Evolutionary conservation across 2,797 vertebrate genomes (phyloP).

Genomic region (Pseudochromis fuscus): DNA sequence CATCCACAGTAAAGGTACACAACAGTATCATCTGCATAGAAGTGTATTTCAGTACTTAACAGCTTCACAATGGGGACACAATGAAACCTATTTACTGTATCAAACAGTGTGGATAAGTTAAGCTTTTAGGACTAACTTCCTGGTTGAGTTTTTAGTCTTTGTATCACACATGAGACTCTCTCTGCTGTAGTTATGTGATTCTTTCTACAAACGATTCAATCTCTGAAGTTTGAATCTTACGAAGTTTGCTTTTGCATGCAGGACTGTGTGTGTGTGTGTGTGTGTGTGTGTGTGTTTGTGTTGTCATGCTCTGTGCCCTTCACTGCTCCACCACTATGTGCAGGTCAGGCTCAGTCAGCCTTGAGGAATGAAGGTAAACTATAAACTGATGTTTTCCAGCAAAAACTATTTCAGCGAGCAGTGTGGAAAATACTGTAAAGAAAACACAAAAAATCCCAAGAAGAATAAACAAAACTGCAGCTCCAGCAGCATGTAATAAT

Average conservation of each 20-base stretch:
- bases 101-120: too few species aligned
- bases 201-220: slow-evolving; percentile 4
- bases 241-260: slow-evolving; percentile 11
- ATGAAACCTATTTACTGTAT: too few species aligned
- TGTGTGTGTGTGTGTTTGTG: slow-evolving; percentile 17
- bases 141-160: too few species aligned
- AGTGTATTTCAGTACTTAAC: too few species aligned
- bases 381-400: slow-evolving; percentile 1
- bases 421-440: neutral
- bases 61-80: too few species aligned
- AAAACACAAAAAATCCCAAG: too few species aligned
- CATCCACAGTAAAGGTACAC: too few species aligned
- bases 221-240: too few species aligned
- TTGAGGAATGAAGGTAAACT: slow-evolving; percentile 62
- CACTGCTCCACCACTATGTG: slow-evolving; percentile 37
- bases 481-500: too few species aligned
- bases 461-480: too few species aligned
- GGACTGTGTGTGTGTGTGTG: slow-evolving; percentile 7
- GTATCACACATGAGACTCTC: neutral
- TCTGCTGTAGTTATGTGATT: neutral
- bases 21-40: too few species aligned
- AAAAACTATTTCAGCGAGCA: neutral
- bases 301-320: slow-evolving; percentile 23
- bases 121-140: too few species aligned
- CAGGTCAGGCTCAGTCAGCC: slow-evolving; percentile 58